Evolutionary conservation across 2,113 vertebrate genomes (phyloP).

Genomic region (Python bivittatus): DNA sequence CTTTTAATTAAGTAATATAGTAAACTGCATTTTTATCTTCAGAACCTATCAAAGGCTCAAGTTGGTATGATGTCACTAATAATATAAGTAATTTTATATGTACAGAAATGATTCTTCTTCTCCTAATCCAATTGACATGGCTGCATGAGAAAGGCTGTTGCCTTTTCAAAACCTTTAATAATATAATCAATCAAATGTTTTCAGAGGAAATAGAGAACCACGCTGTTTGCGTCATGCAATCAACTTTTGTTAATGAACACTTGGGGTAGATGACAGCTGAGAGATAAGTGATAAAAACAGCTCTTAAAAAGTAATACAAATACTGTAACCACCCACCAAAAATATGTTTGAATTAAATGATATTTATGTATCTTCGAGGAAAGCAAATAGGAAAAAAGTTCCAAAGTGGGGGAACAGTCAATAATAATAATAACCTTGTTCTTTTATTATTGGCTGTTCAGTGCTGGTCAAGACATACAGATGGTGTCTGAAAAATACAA

Average conservation of each 20-base stretch:
- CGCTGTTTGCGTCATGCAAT: background rate
- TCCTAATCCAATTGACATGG: background rate
- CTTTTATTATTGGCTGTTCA: background rate
- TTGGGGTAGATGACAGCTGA: background rate
- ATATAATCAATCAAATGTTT: background rate
- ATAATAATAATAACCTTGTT: background rate
- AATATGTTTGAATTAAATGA: background rate
- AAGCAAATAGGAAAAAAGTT: background rate
- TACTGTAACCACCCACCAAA: background rate
- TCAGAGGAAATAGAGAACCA: background rate
- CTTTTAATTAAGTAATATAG: background rate
- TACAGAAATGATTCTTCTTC: background rate
- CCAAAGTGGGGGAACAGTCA: background rate
- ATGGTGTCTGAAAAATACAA: background rate
- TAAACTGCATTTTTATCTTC: background rate
- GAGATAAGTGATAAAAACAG: background rate
- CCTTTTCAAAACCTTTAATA: background rate
- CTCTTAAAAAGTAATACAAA: background rate
- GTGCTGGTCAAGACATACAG: background rate
- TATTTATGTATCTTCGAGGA: background rate
- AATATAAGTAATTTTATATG: background rate
- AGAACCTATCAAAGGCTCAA: background rate
- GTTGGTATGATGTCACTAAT: background rate
- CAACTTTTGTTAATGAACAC: background rate
- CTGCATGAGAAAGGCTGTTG: background rate